Base-by-base conservation (phyloP, 2,888 invertebrate species). In the Drosophila leonis region DNA sequence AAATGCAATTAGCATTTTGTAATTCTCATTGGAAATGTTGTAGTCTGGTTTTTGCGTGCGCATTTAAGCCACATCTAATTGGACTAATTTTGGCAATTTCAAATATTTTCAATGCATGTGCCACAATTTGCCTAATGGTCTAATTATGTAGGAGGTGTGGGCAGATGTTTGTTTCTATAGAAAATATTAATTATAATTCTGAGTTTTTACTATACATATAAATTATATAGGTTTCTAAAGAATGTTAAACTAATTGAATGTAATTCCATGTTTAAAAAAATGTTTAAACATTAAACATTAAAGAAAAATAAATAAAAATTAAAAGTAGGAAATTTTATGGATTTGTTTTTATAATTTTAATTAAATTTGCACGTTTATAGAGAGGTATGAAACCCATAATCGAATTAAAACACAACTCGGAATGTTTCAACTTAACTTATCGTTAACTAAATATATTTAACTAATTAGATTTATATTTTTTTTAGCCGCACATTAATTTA, bases 1-100 rank as follows among this genome's bases (percentile, higher is more conserved):
- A 83, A 83, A 78, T 78, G 71, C 71, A 88, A 83, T 83, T 83
- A 81, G 84, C 67, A 69, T 78, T 83, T 73, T 78, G 70, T 69
- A 68, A 63, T 81, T 65, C 68, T 65, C 74, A 75, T 83, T 87
- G 82, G 60, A 52, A 64, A 57, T 41, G 48, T 41, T 84, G 67
- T 62, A 62, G 63, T 52, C n/a, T n/a, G 49, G 60, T 62, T 71
- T 56, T 51, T 46, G 52, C 48, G 51, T 60, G 60, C 65, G 55
- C 64, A 62, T 66, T 69, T 76, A 63, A 73, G 65, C 59, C 60
- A 62, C 48, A 59, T 64, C 67, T 72, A 83, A 83, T 83, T 86
- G 35, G 29, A 65, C 51, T 60, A 70, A 56, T 82, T 70, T 67
- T 8, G 44, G 56, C 12, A 20, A 24, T 7, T 35, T 13, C 33